Percentiles rank a stretch among this genome's conserved stretches.
These are phyloP conservation scores for Trichomalopsis sarcophagae DNA, from an alignment of 1,140 invertebrate species.

Conservation along the genomic window DNA sequence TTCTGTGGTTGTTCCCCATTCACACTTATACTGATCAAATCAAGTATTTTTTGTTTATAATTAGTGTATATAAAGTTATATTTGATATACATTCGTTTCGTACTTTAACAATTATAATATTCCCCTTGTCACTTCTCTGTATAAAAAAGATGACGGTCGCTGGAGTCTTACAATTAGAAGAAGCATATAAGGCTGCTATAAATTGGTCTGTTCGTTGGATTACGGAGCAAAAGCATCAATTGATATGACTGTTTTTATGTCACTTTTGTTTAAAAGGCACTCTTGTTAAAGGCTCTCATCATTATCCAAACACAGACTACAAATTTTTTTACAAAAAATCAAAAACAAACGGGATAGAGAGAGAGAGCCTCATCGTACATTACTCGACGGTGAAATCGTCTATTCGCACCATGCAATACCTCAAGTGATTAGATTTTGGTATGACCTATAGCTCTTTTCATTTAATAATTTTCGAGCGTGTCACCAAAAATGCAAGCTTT, in stretches of 20 bases:
- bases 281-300: slow-evolving; percentile 46
- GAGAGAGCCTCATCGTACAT: slow-evolving; percentile 42
- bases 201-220: slow-evolving; percentile 49
- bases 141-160: slow-evolving; percentile 41
- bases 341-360: slow-evolving; percentile 17
- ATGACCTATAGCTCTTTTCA: slow-evolving; percentile 4
- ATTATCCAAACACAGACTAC: slow-evolving; percentile 42
- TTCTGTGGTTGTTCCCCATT: slow-evolving; percentile 20
- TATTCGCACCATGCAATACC: slow-evolving; percentile 9
- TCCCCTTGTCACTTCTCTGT: slow-evolving; percentile 21
- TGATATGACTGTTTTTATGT: slow-evolving; percentile 44
- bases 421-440: slow-evolving; percentile 20
- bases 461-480: slow-evolving; percentile 33
- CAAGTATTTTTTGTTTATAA: slow-evolving; percentile 40
- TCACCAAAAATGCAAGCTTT: slow-evolving; percentile 17
- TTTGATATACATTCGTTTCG: slow-evolving; percentile 36
- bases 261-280: slow-evolving; percentile 46
- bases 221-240: slow-evolving; percentile 44
- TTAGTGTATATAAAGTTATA: slow-evolving; percentile 45
- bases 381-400: slow-evolving; percentile 32
- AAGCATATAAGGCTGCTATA: slow-evolving; percentile 36
- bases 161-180: slow-evolving; percentile 36
- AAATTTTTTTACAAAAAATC: slow-evolving; percentile 43
- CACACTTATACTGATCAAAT: slow-evolving; percentile 31
- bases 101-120: slow-evolving; percentile 40